These are phyloP conservation scores for Ahaetulla prasina DNA, from an alignment of 2,113 vertebrate genomes.

Conservation along the genomic window DNA sequence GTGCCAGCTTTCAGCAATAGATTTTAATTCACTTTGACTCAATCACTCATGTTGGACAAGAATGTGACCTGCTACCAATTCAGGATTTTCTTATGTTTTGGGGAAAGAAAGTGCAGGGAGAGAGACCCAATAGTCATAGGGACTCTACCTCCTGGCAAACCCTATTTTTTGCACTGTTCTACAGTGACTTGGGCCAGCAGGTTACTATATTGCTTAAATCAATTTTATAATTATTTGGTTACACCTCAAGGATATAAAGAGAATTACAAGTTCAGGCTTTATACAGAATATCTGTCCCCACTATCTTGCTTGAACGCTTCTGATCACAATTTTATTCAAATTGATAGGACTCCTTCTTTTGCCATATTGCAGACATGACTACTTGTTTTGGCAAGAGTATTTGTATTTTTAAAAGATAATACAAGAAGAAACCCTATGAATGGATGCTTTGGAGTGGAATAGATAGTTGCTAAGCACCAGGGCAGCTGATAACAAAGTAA, in stretches of 20 bases:
- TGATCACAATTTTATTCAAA: not conserved
- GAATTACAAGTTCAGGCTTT: not conserved
- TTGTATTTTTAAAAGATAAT: not conserved
- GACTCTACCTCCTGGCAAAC: not conserved
- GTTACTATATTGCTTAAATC: not conserved
- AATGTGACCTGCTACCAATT: not conserved
- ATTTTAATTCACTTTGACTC: not conserved
- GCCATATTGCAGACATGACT: not conserved
- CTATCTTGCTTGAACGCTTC: not conserved
- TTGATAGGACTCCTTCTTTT: not conserved
- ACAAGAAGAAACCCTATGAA: not conserved
- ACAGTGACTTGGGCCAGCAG: not conserved
- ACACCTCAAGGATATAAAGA: not conserved
- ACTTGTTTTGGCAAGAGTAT: not conserved
- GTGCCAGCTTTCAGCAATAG: not conserved
- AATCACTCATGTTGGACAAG: not conserved
- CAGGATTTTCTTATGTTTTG: not conserved
- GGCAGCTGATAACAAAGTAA: conserved; percentile 33
- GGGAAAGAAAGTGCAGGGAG: too few relatives aligned
- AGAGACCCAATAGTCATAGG: too few relatives aligned
- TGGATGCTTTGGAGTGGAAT: not conserved
- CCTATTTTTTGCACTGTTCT: not conserved
- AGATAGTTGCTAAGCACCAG: conserved; percentile 28
- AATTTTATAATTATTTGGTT: not conserved
- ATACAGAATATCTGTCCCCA: not conserved